Conservation (phyloP, 1,140 invertebrate species). For the Saxidomus purpurata region DNA sequence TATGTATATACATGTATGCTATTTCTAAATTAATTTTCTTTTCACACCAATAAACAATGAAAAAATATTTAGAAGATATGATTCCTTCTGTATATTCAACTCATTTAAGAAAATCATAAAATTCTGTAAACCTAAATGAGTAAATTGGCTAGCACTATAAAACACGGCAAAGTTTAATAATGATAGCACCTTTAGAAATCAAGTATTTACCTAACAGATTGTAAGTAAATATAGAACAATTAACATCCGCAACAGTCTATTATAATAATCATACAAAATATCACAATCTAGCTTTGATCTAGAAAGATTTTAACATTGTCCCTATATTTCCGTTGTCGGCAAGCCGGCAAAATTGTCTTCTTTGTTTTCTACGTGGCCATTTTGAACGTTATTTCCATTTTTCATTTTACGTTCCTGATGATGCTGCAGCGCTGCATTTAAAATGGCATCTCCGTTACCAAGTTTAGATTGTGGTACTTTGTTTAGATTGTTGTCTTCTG, state of each 20-base stretch:
- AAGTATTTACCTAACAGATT: not conserved
- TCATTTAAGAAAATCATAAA: not conserved
- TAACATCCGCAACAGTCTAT: not conserved
- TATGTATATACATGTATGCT: too few relatives aligned
- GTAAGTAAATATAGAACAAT: not conserved
- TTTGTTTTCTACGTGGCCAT: conserved; percentile 58
- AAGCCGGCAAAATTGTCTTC: conserved; percentile 57
- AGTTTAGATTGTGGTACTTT: conserved; percentile 64
- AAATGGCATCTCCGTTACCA: conserved; percentile 47
- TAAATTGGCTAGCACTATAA: not conserved
- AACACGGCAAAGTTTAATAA: not conserved
- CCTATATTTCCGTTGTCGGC: conserved; percentile 59
- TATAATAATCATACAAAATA: conserved; percentile 12
- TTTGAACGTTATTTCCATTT: not conserved
- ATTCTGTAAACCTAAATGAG: not conserved
- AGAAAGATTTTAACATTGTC: not conserved
- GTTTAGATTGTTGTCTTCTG: conserved; percentile 62
- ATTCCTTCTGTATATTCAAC: too few relatives aligned
- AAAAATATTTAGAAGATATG: too few relatives aligned
- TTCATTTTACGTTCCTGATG: conserved; percentile 26
- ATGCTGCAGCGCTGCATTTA: conserved; percentile 42
- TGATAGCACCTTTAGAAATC: conserved; percentile 34
- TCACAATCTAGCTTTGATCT: conserved; percentile 34
- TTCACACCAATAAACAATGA: too few relatives aligned
- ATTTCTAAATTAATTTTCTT: too few relatives aligned